These are phyloP conservation scores for Tetragonisca angustula DNA, from an alignment of 2,888 invertebrate species.

Conservation along the genomic window DNA sequence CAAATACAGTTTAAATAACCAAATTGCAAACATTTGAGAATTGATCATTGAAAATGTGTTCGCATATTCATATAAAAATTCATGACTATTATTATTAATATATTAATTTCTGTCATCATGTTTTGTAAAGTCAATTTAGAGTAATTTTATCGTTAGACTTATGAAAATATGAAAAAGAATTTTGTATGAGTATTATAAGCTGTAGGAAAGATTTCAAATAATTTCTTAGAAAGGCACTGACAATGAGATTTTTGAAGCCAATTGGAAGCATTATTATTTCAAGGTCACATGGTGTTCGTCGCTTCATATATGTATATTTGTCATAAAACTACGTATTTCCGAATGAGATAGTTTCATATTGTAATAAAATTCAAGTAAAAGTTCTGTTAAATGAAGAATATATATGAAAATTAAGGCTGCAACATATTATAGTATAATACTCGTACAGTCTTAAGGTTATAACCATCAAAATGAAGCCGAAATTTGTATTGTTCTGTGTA, in stretches of 20 bases:
- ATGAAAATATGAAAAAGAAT: not conserved
- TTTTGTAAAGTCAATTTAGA: not conserved
- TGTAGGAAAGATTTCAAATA: not conserved
- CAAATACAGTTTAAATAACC: not conserved
- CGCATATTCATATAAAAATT: not conserved
- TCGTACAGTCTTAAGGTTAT: not conserved
- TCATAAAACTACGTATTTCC: not conserved
- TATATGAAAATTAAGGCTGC: not conserved
- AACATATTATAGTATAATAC: not conserved
- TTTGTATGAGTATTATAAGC: not conserved
- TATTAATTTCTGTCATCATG: not conserved
- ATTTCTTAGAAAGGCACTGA: not conserved
- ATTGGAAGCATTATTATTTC: constrained; percentile 21
- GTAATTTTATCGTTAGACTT: not conserved
- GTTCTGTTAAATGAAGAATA: not conserved
- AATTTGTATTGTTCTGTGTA: not conserved
- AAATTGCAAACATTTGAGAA: not conserved
- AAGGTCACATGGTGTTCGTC: constrained; percentile 42
- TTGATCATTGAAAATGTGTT: not conserved
- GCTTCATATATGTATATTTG: not conserved
- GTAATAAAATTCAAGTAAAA: not conserved
- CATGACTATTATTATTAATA: not conserved
- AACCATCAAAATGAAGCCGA: not conserved
- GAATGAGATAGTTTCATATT: not conserved
- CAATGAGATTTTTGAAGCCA: not conserved